Evolutionary conservation across 2,888 invertebrate genomes (phyloP).

Genomic region (Drosophila infuscata): DNA sequence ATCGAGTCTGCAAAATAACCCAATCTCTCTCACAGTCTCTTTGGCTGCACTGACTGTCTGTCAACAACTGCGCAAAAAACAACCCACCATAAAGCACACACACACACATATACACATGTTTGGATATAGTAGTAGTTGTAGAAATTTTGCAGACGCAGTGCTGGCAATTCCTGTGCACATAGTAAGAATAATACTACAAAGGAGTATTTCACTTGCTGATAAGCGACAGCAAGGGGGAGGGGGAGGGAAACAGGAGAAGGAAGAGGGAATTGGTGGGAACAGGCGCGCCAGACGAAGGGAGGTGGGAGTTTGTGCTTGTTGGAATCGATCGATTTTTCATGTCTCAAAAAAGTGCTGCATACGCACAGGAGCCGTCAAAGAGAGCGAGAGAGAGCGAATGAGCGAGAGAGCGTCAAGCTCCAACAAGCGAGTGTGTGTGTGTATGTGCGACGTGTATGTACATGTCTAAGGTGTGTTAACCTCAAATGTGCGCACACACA

Average conservation of each 20-base stretch:
- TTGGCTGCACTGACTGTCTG: background rate
- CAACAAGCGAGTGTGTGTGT: conserved; percentile 27
- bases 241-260: background rate
- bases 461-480: conserved; percentile 85
- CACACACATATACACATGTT: background rate
- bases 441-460: conserved; percentile 77
- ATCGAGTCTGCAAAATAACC: conserved; percentile 51
- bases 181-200: conserved; percentile 72
- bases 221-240: conserved; percentile 52
- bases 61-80: conserved; percentile 51
- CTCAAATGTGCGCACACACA: conserved; percentile 70
- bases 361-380: conserved; percentile 62
- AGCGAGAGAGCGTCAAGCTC: conserved; percentile 25
- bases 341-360: conserved; percentile 69
- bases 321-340: conserved; percentile 81
- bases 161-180: conserved; percentile 72
- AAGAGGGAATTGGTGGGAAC: conserved; percentile 14
- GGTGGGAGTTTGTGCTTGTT: conserved; percentile 6
- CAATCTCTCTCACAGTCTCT: background rate
- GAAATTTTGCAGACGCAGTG: conserved; percentile 61
- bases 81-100: conserved; percentile 50
- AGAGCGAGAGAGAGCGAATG: background rate
- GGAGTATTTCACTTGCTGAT: conserved; percentile 71
- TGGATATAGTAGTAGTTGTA: conserved; percentile 42
- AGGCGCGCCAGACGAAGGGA: conserved; percentile 44